Evolutionary conservation across 2,888 invertebrate genomes (phyloP).

Genomic region (Diachrysia chrysitis): DNA sequence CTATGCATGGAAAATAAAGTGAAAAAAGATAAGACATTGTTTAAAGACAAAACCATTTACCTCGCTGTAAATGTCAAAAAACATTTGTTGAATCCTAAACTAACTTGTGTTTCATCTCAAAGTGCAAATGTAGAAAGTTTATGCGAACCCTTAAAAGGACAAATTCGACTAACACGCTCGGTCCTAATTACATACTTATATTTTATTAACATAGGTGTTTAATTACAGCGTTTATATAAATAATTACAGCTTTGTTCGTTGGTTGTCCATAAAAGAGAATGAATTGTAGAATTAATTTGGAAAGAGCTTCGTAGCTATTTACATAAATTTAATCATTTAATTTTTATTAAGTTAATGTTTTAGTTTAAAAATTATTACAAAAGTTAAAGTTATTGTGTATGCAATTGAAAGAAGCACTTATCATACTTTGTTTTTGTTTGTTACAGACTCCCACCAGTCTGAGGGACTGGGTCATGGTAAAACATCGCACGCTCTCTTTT

Average conservation of each 20-base stretch:
- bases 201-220: slow-evolving; percentile 48
- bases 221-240: slow-evolving; percentile 51
- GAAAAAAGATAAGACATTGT: background rate
- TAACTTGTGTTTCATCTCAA: slow-evolving; percentile 25
- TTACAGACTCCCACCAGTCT: slow-evolving; percentile 53
- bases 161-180: slow-evolving; percentile 24
- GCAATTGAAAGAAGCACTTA: background rate
- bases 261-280: slow-evolving; percentile 32
- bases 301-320: slow-evolving; percentile 18
- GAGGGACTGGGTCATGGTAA: slow-evolving; percentile 61
- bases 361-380: background rate
- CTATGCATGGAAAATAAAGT: background rate
- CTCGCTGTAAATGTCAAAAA: background rate
- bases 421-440: slow-evolving; percentile 35
- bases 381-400: background rate
- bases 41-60: background rate
- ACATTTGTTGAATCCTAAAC: slow-evolving; percentile 28
- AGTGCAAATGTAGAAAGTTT: slow-evolving; percentile 29
- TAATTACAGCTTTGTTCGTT: slow-evolving; percentile 32
- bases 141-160: slow-evolving; percentile 30
- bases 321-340: slow-evolving; percentile 17
- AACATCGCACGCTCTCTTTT: slow-evolving; percentile 19
- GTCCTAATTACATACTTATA: slow-evolving; percentile 36
- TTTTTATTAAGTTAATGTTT: background rate
- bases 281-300: slow-evolving; percentile 35